Base-by-base conservation (phyloP, 2,888 invertebrate species). In the Himalopsyche kuldschensis region DNA sequence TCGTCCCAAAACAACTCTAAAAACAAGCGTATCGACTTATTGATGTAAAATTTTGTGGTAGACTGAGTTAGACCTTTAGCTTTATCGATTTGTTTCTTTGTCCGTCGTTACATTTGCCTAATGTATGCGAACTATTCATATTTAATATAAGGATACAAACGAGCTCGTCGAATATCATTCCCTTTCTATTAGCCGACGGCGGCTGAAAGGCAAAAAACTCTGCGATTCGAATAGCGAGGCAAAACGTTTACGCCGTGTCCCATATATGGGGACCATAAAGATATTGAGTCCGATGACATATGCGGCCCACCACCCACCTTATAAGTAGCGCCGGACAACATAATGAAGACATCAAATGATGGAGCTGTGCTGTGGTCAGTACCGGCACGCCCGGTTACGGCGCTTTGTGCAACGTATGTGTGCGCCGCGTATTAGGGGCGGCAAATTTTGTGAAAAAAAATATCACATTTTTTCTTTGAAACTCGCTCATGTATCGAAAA, bases 221-320 rank as follows among this genome's bases (percentile, higher is more conserved):
- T 24, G 75, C 55, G 55, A 20, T 20, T 55, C 55, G 55, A 55
- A 55, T 55, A 55, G 55, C 55, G 55, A 55, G 55, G 55, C 55
- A 55, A 55, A 55, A 55, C 55, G 76, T 75, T 79, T 31, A 47
- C 20, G 75, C 24, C 35, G 24, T 79, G 63, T 79, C 80, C 84
- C 80, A 80, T 80, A 83, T 84, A 82, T 41, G 79, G 82, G 41
- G 41, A 24, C 55, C 80, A 30, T 75, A 69, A 47, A 78, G 84
- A 81, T 84, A 84, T 84, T 82, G 80, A 84, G 41, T 76, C 47
- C 46, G 79, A 83, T 84, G 85, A 84, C 81, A 77, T 82, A 85
- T 82, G 82, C 55, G 81, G 82, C 80, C 85, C 84, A 81, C 85
- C 85, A 79, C 84, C 82, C 82, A 79, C 85, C 84, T 83, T 85